Evolutionary conservation across 2,888 invertebrate genomes (phyloP).

Genomic region (Protonemura montana): DNA sequence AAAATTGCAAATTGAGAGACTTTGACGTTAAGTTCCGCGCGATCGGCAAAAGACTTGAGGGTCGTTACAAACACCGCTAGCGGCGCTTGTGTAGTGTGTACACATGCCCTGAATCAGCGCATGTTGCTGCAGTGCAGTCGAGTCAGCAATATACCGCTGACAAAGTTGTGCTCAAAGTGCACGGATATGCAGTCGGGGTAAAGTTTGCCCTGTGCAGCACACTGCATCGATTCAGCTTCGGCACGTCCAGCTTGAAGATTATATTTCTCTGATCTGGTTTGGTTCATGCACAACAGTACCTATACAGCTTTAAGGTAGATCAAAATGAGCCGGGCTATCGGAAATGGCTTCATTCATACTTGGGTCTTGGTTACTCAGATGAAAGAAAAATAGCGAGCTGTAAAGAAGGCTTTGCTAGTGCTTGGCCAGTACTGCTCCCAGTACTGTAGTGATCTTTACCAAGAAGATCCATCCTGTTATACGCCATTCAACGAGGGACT

Average conservation of each 20-base stretch:
- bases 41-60: neutral
- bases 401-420: neutral
- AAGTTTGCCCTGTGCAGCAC: neutral
- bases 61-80: neutral
- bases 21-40: neutral
- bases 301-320: neutral
- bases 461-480: neutral
- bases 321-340: neutral
- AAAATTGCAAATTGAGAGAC: neutral
- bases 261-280: neutral
- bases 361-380: neutral
- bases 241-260: neutral
- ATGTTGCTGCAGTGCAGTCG: neutral
- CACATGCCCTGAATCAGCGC: neutral
- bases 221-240: neutral
- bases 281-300: neutral
- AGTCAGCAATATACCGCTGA: neutral
- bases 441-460: neutral
- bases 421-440: neutral
- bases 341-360: neutral
- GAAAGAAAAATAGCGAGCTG: neutral
- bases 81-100: neutral
- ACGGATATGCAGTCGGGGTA: neutral
- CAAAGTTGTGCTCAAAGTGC: neutral
- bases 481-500: neutral